Evolutionary conservation across 2,797 vertebrate genomes (phyloP).

Genomic region (Allobates femoralis): DNA sequence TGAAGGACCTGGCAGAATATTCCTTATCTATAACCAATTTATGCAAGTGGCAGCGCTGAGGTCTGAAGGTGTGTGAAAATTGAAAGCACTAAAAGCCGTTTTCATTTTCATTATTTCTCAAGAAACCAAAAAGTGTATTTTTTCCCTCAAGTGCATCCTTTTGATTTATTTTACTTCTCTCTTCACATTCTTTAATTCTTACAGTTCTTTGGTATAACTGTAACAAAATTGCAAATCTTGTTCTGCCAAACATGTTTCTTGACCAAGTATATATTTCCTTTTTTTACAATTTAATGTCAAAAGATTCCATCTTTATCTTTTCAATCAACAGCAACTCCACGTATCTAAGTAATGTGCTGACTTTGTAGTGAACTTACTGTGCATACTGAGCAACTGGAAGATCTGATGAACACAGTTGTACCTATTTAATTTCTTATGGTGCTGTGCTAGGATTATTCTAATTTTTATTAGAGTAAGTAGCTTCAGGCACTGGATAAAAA

Average conservation of each 20-base stretch:
- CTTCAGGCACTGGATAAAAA: constrained; percentile 15
- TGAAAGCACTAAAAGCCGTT: constrained; percentile 5
- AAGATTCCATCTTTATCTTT: constrained; percentile 43
- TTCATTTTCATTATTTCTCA: constrained; percentile 46
- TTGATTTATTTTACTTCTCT: constrained; percentile 51
- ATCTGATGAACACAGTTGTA: constrained; percentile 29
- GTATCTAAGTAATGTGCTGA: background rate
- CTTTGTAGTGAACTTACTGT: constrained; percentile 3
- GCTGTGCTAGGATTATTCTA: constrained; percentile 35
- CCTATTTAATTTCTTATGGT: constrained; percentile 41
- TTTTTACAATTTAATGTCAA: constrained; percentile 8
- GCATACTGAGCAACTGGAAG: constrained; percentile 30
- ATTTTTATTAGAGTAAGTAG: constrained; percentile 45
- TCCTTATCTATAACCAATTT: background rate
- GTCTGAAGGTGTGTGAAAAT: constrained; percentile 5
- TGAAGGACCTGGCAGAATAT: background rate
- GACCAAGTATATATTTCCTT: constrained; percentile 22
- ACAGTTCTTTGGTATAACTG: constrained; percentile 32
- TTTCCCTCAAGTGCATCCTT: constrained; percentile 18
- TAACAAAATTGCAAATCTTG: constrained; percentile 58
- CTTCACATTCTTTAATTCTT: constrained; percentile 39
- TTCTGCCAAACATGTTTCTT: constrained; percentile 33
- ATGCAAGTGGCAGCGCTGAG: background rate
- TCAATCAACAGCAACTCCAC: constrained; percentile 37
- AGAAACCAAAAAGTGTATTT: constrained; percentile 6